Base-by-base conservation (phyloP, 1,140 invertebrate genomes). In the Scaptomyza pallida region DNA sequence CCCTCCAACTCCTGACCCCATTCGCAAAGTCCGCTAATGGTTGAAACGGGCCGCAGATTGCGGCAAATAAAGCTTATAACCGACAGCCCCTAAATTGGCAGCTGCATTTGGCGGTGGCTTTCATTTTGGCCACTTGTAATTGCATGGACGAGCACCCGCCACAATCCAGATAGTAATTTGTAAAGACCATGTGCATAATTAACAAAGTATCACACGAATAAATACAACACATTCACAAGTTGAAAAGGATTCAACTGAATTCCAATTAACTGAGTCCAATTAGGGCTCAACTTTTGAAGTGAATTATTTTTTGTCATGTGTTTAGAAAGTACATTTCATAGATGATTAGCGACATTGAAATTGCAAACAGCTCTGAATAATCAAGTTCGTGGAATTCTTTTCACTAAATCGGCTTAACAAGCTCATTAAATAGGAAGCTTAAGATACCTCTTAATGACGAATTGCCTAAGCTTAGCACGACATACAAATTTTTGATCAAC, bases 81-180 rank as follows among this genome's bases (percentile, higher is more conserved):
- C 68, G 37, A 50, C 62, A 45, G 21, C 52, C 19, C 10, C 30
- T n/a, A 51, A 52, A 71, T 64, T 64, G 60, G 17, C 41, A 79
- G 57, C 76, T 68, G 52, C 59, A 67, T 52, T 80, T 86, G 80
- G 68, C 26, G 80, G 80, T 57, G 57, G 80, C 67, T 72, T 79
- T 52, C 35, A 47, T 59, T 75, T 54, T 68, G 43, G 44, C 61
- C 55, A 21, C 15, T 17, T 13, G n/a, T 41, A 69, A 52, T 45
- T 44, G 48, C 48, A 26, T 12, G 15, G 15, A 19, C 19, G 16
- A 9, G 3, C 16, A 16, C 3, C 16, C n/a, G 2, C n/a, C 19
- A 54, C 16, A 40, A 19, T 13, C 35, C 33, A n/a, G 12, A 4
- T 37, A 15, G 9, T n/a, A 16, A 10, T 17, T 44, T 44, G 15